Percentiles rank a stretch among this genome's conserved stretches.
phyloP scores from a whole-genome alignment of 2,113 vertebrate species.

The Caranx ignobilis region DNA sequence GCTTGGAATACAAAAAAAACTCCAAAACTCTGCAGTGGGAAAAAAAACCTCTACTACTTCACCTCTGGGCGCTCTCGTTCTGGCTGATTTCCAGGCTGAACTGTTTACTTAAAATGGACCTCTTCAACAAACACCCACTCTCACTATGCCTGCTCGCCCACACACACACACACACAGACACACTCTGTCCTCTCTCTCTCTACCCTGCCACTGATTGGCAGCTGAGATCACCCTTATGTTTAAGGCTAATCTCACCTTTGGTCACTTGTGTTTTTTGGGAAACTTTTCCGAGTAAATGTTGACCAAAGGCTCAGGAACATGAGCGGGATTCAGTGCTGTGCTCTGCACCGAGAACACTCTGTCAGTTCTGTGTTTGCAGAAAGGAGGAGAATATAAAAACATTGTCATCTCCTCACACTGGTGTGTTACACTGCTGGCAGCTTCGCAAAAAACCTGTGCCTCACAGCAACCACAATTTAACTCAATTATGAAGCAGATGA shows the following conservation, averaged over 20 bases:
- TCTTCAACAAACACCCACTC: slow-evolving; percentile 31
- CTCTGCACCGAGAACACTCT: background rate
- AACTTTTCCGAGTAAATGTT: slow-evolving; percentile 3
- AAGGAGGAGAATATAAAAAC: background rate
- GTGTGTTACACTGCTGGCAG: background rate
- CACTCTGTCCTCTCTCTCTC: background rate
- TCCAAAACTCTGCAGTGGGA: background rate
- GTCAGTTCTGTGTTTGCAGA: background rate
- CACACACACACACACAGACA: slow-evolving; percentile 22
- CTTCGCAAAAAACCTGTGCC: background rate
- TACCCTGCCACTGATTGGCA: slow-evolving; percentile 31
- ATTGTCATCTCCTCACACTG: background rate
- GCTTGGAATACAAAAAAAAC: slow-evolving; percentile 9
- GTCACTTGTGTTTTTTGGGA: background rate
- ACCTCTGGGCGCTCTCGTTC: slow-evolving; percentile 12
- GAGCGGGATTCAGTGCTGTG: background rate
- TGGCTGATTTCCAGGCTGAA: slow-evolving; percentile 49
- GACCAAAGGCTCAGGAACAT: background rate
- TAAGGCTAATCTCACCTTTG: slow-evolving; percentile 20
- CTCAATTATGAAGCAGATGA: background rate
- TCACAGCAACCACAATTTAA: background rate
- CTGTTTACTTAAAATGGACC: slow-evolving; percentile 35
- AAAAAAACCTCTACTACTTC: slow-evolving; percentile 17
- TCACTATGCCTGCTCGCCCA: slow-evolving; percentile 25
- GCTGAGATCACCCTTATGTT: slow-evolving; percentile 31